Conservation (phyloP, 2,797 vertebrate species). For the Premnoplex brunnescens region DNA sequence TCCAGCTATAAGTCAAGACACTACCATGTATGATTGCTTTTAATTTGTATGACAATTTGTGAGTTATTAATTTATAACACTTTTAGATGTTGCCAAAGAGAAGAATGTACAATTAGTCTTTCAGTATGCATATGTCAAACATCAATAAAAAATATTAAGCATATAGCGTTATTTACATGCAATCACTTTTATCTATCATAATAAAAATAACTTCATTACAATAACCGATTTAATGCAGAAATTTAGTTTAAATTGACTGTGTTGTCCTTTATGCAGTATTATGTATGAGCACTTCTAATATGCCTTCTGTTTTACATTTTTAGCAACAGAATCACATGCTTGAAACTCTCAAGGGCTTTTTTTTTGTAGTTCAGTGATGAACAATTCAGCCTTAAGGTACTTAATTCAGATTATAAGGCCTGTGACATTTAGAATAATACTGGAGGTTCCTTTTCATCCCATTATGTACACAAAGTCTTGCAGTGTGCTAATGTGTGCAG, state of each 20-base stretch:
- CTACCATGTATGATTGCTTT: slow-evolving; percentile 41
- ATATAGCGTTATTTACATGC: slow-evolving; percentile 30
- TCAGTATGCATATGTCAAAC: slow-evolving; percentile 10
- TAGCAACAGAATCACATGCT: not conserved
- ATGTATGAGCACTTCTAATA: not conserved
- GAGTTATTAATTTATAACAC: slow-evolving; percentile 50
- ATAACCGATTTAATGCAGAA: slow-evolving; percentile 14
- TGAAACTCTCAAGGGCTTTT: slow-evolving; percentile 17
- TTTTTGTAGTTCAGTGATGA: slow-evolving; percentile 41
- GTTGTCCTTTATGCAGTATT: not conserved
- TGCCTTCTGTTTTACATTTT: slow-evolving; percentile 3
- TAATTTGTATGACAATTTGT: slow-evolving; percentile 53
- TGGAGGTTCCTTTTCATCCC: slow-evolving; percentile 3
- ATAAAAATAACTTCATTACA: slow-evolving; percentile 1
- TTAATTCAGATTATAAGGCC: slow-evolving; percentile 30
- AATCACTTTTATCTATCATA: slow-evolving; percentile 16
- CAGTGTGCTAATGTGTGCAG: not conserved
- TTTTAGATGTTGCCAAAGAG: slow-evolving; percentile 28
- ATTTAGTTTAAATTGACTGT: not conserved
- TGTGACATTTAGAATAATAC: slow-evolving; percentile 43
- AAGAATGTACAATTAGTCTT: slow-evolving; percentile 16
- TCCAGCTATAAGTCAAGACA: slow-evolving; percentile 57
- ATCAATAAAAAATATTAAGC: slow-evolving; percentile 46
- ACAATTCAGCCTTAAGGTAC: not conserved
- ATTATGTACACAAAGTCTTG: not conserved